Evolutionary conservation across 2,888 invertebrate species (phyloP), one percentile per base, ranked within the genome.

Genomic region (Quadriops clusia): DNA sequence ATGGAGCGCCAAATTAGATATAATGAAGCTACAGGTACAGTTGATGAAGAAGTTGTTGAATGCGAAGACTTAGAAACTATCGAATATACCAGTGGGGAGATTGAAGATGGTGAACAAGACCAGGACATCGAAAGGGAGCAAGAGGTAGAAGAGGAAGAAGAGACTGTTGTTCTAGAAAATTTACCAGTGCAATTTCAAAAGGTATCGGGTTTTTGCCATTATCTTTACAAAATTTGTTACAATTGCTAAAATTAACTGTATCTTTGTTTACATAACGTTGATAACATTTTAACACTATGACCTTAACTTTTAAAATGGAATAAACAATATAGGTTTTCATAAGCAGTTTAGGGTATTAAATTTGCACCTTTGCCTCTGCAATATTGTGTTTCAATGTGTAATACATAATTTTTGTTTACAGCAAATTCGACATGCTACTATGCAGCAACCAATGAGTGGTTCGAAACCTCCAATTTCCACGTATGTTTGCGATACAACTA

Each of bases 401-500:
- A n/a, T n/a, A n/a, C 7, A 18, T 10, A 15, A 4, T 9, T 29
- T 37, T 33, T 30, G 23, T 33, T 41, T 36, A 10, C 30, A 46
- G 45, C 43, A 45, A 38, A 36, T 40, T 30, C 38, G 43, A 6
- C 26, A n/a, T n/a, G n/a, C n/a, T n/a, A 38, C 41, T 17, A 38
- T 41, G 32, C 37, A 34, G 7, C 23, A 31, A 17, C 32, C 40
- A 33, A 39, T 40, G 39, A 27, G 36, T 17, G 17, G 32, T 6
- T 22, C 29, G 6, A 65, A 66, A 24, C 66, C 73, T 1, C 68
- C 77, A 3, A 65, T 86, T 42, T 77, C 83, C 0, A 78, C 82
- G 1, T 79, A 84, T 52, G 77, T 84, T 0, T 55, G 82, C 36
- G 85, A 86, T 44, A 78, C 74, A 1, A 68, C 77, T 0, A 67